Base-by-base conservation (phyloP, 2,797 vertebrate genomes). In the Melanitta fusca region DNA sequence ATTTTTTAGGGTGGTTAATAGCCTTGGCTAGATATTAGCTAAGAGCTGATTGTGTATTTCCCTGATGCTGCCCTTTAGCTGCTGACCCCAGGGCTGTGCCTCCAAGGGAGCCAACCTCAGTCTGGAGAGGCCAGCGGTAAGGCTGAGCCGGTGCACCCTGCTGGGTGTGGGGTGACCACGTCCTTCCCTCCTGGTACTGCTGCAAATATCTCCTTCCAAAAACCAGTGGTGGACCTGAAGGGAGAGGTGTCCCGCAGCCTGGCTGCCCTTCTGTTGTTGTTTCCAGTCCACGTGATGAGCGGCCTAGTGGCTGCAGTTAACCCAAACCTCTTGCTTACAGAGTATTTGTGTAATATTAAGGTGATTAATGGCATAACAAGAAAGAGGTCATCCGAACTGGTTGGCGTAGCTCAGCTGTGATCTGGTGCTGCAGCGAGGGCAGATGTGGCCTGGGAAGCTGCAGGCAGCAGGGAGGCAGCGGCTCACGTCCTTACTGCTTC, bases 231-330 rank as follows among this genome's bases (percentile, higher is more conserved):
- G 14, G 62, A 11, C 34, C 27, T 73, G 73, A 56, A 49, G 47
- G 60, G 13, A 12, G 47, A 11, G 7, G 13, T 43, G 54, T 68
- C 39, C 8, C 28, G 6, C 17, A 14, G 38, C 11, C 66, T 25
- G 36, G 17, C 14, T 20, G 28, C n/a, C 51, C 60, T 79, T 30
- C 49, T 36, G 24, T 20, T 18, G 3, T 34, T 72, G 9, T 54
- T 68, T 66, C 45, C 1, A 8, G 15, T 57, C 6, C 0, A 7
- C 2, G 0, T 45, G 58, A 1, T 51, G 64, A 72, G n/a, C 28
- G 28, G 25, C n/a, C 18, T 41, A 34, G 36, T 68, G 15, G 11
- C 39, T 68, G 15, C 24, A 66, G 66, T 25, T 16, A 88, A 30
- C 64, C 57, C 36, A 32, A 66, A 41, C 51, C 38, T 65, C 38